Conservation (phyloP, 2,888 invertebrate species). For the Caenorhabditis sulstoni region DNA sequence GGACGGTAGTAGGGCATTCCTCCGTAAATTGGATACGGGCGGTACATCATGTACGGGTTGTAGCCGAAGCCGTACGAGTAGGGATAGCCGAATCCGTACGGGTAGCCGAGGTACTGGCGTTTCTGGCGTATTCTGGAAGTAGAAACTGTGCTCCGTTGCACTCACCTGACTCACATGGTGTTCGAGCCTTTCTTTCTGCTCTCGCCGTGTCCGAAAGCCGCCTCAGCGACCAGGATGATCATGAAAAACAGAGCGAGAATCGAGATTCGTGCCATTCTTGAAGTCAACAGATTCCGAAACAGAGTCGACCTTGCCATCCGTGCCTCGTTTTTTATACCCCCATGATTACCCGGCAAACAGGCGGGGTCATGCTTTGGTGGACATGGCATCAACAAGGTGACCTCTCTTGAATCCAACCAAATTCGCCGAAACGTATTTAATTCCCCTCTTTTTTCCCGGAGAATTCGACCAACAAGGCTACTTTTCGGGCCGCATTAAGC, state of each 20-base stretch:
- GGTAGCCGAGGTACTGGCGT: constrained; percentile 54
- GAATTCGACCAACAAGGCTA: constrained; percentile 37
- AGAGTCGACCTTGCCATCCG: constrained; percentile 36
- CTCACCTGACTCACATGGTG: constrained; percentile 3
- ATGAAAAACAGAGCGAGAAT: constrained; percentile 23
- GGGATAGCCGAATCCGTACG: constrained; percentile 39
- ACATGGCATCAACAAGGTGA: constrained; percentile 47
- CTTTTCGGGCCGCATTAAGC: constrained; percentile 19
- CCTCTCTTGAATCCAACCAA: constrained; percentile 37
- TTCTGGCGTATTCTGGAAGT: constrained; percentile 54
- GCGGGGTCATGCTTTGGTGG: constrained; percentile 45
- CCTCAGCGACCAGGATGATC: constrained; percentile 1
- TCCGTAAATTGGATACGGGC: constrained; percentile 47
- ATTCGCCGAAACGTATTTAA: constrained; percentile 33
- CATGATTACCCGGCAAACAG: constrained; percentile 37
- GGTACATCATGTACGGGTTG: constrained; percentile 57
- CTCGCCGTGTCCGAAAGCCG: constrained; percentile 21
- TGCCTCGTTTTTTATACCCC: constrained; percentile 15
- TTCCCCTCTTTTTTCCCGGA: constrained; percentile 1
- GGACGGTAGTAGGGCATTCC: constrained; percentile 49
- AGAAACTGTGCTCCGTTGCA: not conserved
- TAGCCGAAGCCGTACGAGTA: constrained; percentile 51
- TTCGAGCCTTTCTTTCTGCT: constrained; percentile 32
- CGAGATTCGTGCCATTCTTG: constrained; percentile 17
- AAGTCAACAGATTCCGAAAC: constrained; percentile 10